phyloP scores from a whole-genome alignment of 1,140 invertebrate species.

The Maniola jurtina region DNA sequence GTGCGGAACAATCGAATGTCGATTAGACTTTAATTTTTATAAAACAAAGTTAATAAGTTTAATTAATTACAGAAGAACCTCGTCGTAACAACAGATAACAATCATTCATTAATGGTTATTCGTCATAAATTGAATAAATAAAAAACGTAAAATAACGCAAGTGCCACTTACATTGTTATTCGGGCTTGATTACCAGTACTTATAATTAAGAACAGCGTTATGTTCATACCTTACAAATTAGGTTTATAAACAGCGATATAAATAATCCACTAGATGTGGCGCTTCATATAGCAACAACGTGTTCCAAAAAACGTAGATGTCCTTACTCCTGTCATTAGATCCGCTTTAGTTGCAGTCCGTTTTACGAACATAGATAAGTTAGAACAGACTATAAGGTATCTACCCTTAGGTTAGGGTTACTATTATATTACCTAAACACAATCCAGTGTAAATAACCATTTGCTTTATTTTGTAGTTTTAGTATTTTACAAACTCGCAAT shows the following conservation, averaged over 20 bases:
- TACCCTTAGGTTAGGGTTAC: no score
- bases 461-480: no score
- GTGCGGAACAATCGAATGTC: background rate
- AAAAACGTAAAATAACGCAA: background rate
- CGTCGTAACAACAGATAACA: slow-evolving; percentile 6
- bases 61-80: slow-evolving; percentile 14
- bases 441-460: no score
- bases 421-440: no score
- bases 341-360: no score
- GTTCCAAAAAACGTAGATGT: no score
- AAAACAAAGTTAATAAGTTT: slow-evolving; percentile 2
- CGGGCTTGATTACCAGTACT: background rate
- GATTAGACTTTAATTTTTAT: background rate
- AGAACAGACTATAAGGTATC: no score
- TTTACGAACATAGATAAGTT: no score
- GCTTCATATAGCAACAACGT: no score
- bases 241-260: background rate
- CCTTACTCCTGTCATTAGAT: no score
- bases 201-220: slow-evolving; percentile 10
- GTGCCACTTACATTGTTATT: slow-evolving; percentile 7
- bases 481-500: no score
- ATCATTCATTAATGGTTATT: slow-evolving; percentile 12
- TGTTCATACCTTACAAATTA: background rate
- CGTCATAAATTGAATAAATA: slow-evolving; percentile 6
- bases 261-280: no score